Evolutionary conservation across 2,113 vertebrate species (phyloP), one percentile per base, ranked within the genome.

Genomic region (Tautogolabrus adspersus): DNA sequence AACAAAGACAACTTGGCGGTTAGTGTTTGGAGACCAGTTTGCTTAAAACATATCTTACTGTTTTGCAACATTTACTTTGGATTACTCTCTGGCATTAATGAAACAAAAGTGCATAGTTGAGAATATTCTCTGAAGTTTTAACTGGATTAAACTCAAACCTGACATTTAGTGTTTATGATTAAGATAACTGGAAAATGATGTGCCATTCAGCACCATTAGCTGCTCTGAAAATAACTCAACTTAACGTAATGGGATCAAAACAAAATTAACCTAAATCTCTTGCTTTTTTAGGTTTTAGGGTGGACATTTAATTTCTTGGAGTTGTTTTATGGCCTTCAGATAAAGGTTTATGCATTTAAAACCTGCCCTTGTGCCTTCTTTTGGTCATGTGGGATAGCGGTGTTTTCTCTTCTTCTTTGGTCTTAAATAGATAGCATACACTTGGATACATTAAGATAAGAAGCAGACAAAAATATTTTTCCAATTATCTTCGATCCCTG

Each of bases 401-500:
- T 75, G 77, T 83, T 87, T 46, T 56, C 86, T 77, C 81, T 63
- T 88, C 92, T 82, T 91, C 85, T 74, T 51, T 49, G 92, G 92
- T 94, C 92, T 77, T 52, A 2, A 0, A 77, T 63, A 65, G 58
- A 79, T 74, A 52, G 19, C 49, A 2, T 21, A 58, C 44, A 67
- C 65, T 62, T 66, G 91, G 79, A 88, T 86, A 86, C 88, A 92
- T 95, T 89, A 85, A 93, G 95, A 96, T 95, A 95, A 95, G 94
- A 94, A 90, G 79, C 89, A 82, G 57, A 73, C 83, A 77, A 88
- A 94, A 94, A 96, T 94, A 95, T 88, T 91, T 93, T 93, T 93
- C 92, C 91, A 93, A 94, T 96, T 95, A 96, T 79, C 66, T 70
- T 72, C 66, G 66, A 15, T 85, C 83, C 93, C 93, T 93, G 85